phyloP scores from a whole-genome alignment of 2,113 vertebrate genomes.

The Syrrhaptes paradoxus region DNA sequence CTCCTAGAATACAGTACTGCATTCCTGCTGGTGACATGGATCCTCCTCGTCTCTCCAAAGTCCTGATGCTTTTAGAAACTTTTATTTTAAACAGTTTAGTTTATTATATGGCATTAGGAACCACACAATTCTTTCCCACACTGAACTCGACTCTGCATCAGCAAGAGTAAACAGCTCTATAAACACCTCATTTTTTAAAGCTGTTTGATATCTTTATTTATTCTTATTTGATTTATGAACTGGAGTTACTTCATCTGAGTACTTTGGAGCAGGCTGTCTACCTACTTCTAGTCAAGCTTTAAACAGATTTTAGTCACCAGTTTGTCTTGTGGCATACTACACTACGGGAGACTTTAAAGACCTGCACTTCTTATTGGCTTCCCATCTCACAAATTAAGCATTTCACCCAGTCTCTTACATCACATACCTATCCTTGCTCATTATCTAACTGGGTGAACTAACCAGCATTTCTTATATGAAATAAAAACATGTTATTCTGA shows the following conservation, averaged over 20 bases:
- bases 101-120: background rate
- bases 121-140: background rate
- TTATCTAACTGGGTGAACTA: slow-evolving; percentile 20
- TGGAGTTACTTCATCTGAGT: background rate
- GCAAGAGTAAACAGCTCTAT: background rate
- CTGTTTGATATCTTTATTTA: background rate
- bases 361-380: background rate
- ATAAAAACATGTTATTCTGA: slow-evolving; percentile 48
- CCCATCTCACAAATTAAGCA: background rate
- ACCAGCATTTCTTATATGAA: slow-evolving; percentile 21
- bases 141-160: background rate
- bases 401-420: background rate
- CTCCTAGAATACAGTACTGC: background rate
- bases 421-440: background rate
- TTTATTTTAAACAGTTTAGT: background rate
- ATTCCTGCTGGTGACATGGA: background rate
- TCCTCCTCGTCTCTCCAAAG: background rate
- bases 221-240: background rate
- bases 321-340: too few species aligned
- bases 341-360: background rate
- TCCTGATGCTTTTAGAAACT: background rate
- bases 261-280: background rate
- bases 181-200: background rate
- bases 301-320: background rate
- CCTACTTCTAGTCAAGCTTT: background rate